Evolutionary conservation across 2,797 vertebrate species (phyloP).

Genomic region (Neopelma chrysocephalum): DNA sequence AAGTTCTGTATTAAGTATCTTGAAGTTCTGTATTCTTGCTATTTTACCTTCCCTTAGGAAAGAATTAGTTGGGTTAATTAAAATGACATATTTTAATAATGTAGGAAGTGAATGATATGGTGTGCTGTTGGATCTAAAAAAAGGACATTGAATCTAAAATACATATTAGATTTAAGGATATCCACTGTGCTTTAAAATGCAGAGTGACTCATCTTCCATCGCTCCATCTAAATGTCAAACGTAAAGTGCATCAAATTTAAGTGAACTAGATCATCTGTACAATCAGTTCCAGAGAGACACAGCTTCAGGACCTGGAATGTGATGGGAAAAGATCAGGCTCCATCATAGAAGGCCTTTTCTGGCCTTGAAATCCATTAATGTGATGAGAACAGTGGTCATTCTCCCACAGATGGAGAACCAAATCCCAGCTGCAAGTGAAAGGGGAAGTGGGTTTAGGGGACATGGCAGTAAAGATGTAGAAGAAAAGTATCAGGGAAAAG

Average conservation of each 20-base stretch:
- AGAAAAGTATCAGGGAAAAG: not conserved
- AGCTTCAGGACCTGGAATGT: not conserved
- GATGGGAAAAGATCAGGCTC: not conserved
- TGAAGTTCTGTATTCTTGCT: not conserved
- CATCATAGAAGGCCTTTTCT: not conserved
- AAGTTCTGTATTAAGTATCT: not conserved
- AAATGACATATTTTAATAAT: constrained; percentile 58
- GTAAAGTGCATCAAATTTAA: not conserved
- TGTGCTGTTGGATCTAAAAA: not conserved
- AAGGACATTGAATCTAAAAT: not conserved
- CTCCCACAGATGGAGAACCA: not conserved
- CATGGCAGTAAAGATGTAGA: not conserved
- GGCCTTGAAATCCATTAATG: not conserved
- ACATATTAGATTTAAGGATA: constrained; percentile 28
- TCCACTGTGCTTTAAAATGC: constrained; percentile 15
- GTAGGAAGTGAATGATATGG: constrained; percentile 42
- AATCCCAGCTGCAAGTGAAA: not conserved
- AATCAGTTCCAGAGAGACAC: not conserved
- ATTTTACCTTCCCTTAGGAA: constrained; percentile 21
- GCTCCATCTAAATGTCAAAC: not conserved
- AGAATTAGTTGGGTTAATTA: constrained; percentile 60
- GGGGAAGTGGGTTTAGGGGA: not conserved
- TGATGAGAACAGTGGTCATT: not conserved
- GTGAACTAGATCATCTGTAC: not conserved
- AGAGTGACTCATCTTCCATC: not conserved